Percentiles rank a stretch among this genome's conserved stretches.
Evolutionary conservation across 2,113 vertebrate genomes (phyloP).

Genomic region (Gopherus flavomarginatus): DNA sequence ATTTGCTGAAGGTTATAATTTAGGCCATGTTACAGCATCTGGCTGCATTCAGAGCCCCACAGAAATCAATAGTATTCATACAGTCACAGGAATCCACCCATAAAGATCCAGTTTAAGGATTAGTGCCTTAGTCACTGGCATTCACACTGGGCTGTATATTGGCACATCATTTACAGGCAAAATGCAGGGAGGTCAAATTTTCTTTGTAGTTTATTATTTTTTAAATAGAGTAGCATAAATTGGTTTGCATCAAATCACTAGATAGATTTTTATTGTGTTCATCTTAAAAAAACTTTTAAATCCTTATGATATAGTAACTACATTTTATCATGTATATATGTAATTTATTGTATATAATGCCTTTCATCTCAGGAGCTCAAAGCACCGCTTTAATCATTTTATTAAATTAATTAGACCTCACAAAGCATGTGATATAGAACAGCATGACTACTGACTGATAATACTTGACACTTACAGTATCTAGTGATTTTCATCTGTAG

Average conservation of each 20-base stretch:
- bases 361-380: slow-evolving; percentile 19
- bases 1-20: neutral
- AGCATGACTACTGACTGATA: neutral
- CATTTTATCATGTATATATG: neutral
- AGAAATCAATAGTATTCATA: neutral
- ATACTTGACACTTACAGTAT: neutral
- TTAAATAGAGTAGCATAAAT: neutral
- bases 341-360: slow-evolving; percentile 21
- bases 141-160: neutral
- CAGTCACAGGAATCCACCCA: neutral
- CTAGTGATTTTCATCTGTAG: slow-evolving; percentile 16
- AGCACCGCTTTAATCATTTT: slow-evolving; percentile 17
- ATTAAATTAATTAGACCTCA: slow-evolving; percentile 28
- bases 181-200: neutral
- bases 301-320: neutral
- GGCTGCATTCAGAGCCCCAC: neutral
- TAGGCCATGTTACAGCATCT: neutral
- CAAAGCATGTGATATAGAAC: slow-evolving; percentile 4
- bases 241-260: neutral
- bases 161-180: neutral
- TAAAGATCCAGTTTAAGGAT: neutral
- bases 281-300: neutral
- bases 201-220: neutral
- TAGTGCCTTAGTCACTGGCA: neutral
- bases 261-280: neutral